Conservation (phyloP, 2,113 vertebrate species). For the Pimephales promelas region DNA sequence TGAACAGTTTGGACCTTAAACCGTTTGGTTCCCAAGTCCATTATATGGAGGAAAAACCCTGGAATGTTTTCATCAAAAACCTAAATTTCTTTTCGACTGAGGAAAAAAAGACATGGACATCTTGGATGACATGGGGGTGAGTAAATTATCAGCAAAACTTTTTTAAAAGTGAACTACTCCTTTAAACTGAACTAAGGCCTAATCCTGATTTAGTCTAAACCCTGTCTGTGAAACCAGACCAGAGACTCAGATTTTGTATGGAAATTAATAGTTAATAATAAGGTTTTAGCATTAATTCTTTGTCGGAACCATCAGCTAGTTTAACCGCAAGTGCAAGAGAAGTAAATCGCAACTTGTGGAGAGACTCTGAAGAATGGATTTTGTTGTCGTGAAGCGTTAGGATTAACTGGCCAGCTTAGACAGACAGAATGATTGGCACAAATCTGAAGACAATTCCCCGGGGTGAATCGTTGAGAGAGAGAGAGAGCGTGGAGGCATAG, state of each 20-base stretch:
- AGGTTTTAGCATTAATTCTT: neutral
- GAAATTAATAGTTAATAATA: neutral
- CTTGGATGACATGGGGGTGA: too few relatives aligned
- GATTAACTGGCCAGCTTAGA: conserved; percentile 48
- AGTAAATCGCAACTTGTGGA: conserved; percentile 24
- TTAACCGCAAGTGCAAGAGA: neutral
- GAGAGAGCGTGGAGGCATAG: conserved; percentile 3
- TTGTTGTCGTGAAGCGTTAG: conserved; percentile 42
- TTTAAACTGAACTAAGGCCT: too few relatives aligned
- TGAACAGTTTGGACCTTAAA: too few relatives aligned
- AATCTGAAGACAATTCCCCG: conserved; percentile 47
- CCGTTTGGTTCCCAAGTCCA: too few relatives aligned
- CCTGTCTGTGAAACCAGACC: too few relatives aligned
- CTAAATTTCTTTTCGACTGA: too few relatives aligned
- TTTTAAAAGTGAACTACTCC: too few relatives aligned
- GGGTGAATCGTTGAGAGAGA: conserved; percentile 27
- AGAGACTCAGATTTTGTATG: neutral
- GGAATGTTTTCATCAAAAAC: too few relatives aligned
- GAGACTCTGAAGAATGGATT: conserved; percentile 37
- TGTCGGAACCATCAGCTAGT: conserved; percentile 1
- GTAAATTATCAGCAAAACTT: too few relatives aligned
- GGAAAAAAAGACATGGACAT: too few relatives aligned
- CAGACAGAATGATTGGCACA: conserved; percentile 56
- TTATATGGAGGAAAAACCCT: too few relatives aligned
- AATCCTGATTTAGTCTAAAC: too few relatives aligned